Conservation (phyloP, 2,888 invertebrate species). For the Platynereis dumerilii region DNA sequence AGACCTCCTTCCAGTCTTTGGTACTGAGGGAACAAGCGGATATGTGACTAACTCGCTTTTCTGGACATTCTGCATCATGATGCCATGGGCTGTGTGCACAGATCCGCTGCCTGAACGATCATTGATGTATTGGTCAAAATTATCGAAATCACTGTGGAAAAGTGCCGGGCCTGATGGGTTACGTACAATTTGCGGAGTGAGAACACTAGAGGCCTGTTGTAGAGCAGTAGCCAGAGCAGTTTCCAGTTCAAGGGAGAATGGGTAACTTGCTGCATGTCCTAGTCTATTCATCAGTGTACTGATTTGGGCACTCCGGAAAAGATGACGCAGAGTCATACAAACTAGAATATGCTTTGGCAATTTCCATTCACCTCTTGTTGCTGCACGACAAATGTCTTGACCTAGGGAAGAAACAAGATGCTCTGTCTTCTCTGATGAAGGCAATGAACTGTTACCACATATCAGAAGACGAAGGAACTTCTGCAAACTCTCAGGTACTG, state of each 20-base stretch:
- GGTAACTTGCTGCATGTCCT: constrained; percentile 12
- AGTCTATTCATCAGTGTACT: constrained; percentile 16
- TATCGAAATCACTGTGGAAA: constrained; percentile 32
- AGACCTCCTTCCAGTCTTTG: no score
- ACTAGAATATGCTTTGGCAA: constrained; percentile 27
- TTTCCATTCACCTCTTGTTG: constrained; percentile 22
- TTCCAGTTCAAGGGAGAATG: constrained; percentile 25
- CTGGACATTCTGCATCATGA: constrained; percentile 41
- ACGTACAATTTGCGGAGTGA: no score
- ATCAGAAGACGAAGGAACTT: no score
- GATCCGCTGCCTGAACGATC: constrained; percentile 33
- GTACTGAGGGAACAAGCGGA: no score
- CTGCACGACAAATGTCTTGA: constrained; percentile 20
- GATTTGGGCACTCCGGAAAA: constrained; percentile 16
- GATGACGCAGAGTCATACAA: constrained; percentile 13
- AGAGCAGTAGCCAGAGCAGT: constrained; percentile 35
- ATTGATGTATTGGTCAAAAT: constrained; percentile 40
- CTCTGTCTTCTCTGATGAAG: no score
- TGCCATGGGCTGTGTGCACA: constrained; percentile 41
- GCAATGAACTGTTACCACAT: no score
- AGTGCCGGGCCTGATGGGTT: no score
- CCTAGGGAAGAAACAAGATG: background rate
- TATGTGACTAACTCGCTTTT: no score
- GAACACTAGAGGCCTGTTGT: constrained; percentile 9
- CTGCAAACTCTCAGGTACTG: background rate